Percentiles rank a stretch among this genome's conserved stretches.
Evolutionary conservation across 64 coral and sea anemone species (phyloP).

Genomic region (Actinia equina): DNA sequence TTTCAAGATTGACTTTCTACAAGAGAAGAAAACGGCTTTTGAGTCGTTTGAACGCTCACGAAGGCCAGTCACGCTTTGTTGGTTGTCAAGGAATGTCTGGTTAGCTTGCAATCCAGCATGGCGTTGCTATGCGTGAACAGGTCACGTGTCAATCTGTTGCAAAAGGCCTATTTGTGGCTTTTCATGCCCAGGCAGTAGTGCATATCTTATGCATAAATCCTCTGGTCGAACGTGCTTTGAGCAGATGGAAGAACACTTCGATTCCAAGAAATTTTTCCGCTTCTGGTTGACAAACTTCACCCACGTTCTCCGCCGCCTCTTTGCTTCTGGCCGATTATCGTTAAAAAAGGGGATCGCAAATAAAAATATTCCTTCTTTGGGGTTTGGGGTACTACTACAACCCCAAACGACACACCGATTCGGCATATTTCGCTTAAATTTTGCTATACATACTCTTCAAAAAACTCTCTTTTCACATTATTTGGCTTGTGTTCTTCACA

Average conservation of each 20-base stretch:
- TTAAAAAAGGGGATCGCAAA: conserved; percentile 23
- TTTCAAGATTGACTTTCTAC: too few species aligned
- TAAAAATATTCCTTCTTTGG: not conserved
- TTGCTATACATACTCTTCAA: not conserved
- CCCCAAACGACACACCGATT: conserved; percentile 29
- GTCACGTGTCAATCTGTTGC: too few species aligned
- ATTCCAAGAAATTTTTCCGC: not conserved
- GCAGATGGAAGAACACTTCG: conserved; percentile 10
- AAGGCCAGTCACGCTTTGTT: too few species aligned
- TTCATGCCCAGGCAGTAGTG: not conserved
- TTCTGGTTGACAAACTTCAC: conserved; percentile 15
- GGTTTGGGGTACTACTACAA: conserved; percentile 2
- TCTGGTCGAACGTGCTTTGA: conserved; percentile 30
- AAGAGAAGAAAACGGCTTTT: too few species aligned
- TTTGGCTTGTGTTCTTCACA: not conserved
- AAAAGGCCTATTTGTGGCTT: too few species aligned
- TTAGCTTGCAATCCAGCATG: too few species aligned
- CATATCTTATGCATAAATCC: conserved; percentile 11
- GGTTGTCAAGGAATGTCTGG: too few species aligned
- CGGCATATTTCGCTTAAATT: not conserved
- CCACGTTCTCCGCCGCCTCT: conserved; percentile 18
- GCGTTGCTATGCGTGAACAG: too few species aligned
- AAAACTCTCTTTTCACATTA: not conserved
- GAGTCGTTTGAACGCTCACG: too few species aligned
- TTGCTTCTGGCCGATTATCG: conserved; percentile 28